Conservation (phyloP, 2,888 invertebrate species). For the Nymphalis polychloros region DNA sequence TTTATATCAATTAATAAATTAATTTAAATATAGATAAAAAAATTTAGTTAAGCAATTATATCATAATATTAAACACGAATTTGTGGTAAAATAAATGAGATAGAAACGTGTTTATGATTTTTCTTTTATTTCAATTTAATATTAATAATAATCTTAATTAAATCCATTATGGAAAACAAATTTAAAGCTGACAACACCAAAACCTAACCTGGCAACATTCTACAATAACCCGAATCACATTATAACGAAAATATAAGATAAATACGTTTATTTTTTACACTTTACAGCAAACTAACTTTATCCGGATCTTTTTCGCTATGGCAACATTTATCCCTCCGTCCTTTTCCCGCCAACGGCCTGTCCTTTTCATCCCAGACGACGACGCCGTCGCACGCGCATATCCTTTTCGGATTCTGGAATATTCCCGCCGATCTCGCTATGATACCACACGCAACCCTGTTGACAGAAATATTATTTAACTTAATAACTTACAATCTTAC, state of each 20-base stretch:
- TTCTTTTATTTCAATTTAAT: neutral
- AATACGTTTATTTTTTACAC: conserved; percentile 40
- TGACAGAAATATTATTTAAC: conserved; percentile 10
- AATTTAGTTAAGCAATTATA: conserved; percentile 32
- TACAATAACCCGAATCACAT: too few relatives aligned
- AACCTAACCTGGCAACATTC: too few relatives aligned
- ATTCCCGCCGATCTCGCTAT: conserved; percentile 94
- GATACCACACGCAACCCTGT: conserved; percentile 90
- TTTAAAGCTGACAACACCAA: too few relatives aligned
- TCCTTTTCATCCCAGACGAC: conserved; percentile 93
- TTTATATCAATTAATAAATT: conserved; percentile 12
- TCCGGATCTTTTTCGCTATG: conserved; percentile 16
- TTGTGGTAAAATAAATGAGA: conserved; percentile 23
- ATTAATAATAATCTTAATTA: too few relatives aligned
- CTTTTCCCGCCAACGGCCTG: conserved; percentile 66
- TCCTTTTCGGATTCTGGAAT: conserved; percentile 91
- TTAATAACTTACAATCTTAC: too few relatives aligned
- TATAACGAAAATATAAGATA: too few relatives aligned
- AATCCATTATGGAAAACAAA: too few relatives aligned
- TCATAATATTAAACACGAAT: conserved; percentile 17
- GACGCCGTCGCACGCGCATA: conserved; percentile 95
- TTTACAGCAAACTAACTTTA: conserved; percentile 49
- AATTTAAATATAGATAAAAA: conserved; percentile 18
- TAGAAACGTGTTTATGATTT: conserved; percentile 7
- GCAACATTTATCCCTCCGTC: conserved; percentile 40